Base-by-base conservation (phyloP, 2,797 vertebrate genomes). In the Pogoniulus pusillus region DNA sequence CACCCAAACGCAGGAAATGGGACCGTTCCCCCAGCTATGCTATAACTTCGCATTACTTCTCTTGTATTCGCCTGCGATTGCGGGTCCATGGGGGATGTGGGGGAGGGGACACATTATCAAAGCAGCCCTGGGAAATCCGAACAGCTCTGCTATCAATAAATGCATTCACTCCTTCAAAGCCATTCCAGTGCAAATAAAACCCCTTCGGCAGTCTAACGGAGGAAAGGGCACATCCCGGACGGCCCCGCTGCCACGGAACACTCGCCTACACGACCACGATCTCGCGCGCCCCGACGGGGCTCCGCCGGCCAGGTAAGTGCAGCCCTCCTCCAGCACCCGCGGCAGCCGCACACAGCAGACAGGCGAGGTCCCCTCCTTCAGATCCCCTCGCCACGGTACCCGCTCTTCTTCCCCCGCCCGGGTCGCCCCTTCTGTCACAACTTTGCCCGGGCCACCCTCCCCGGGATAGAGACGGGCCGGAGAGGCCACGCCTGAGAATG, bases 141-240 rank as follows among this genome's bases (percentile, higher is more conserved):
- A 82, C 85, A 74, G 65, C 43, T 43, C 83, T 82, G 7, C 74
- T 86, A 60, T 93, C 94, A 91, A 49, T 92, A 90, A 93, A 87
- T 13, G 57, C 76, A 49, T 91, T 89, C 71, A 49, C 77, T 85
- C 64, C 66, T 85, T 82, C 85, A 45, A 78, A 89, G 87, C 74
- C 41, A 12, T 86, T 77, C 76, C 93, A 54, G 62, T 4, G 83
- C 87, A 53, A 87, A 79, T 72, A 91, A 64, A 79, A 90, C 17
- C 78, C 59, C 59, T 66, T 58, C 62, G 71, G 73, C 65, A 65
- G 23, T 32, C 62, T 82, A 26, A 3, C 6, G 39, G 3, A 37
- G 45, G 43, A 7, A 10, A 30, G 35, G 37, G 18, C 59, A 16
- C 73, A 39, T 23, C 64, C 16, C 60, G 34, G 72, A 34, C 41